Conservation (phyloP, 2,888 invertebrate species). For the Rhamphomyia laevipes region DNA sequence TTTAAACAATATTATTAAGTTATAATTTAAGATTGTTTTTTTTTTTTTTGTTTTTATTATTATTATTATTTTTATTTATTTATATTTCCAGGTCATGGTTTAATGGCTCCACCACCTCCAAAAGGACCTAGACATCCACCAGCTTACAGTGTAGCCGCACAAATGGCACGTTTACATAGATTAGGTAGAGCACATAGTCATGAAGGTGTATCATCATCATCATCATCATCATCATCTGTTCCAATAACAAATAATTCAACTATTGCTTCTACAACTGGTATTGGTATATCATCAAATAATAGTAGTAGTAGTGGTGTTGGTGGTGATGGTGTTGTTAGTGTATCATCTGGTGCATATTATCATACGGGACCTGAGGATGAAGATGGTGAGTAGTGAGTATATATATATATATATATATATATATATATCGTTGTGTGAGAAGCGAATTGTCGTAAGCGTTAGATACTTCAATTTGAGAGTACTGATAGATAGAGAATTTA, state of each 20-base stretch:
- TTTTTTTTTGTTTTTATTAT: background rate
- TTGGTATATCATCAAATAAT: background rate
- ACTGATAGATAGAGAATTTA: no score
- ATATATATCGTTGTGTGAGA: no score
- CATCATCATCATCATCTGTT: background rate
- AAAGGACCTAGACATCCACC: conserved; percentile 48
- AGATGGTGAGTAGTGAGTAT: background rate
- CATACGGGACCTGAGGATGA: background rate
- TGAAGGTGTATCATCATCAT: conserved; percentile 71
- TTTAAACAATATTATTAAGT: no score
- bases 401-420: no score
- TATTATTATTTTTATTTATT: no score
- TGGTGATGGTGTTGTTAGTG: background rate
- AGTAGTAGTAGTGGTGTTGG: background rate
- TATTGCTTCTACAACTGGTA: background rate
- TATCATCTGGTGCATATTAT: background rate
- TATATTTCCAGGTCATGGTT: conserved; percentile 6
- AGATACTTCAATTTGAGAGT: no score
- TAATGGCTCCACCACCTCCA: conserved; percentile 16
- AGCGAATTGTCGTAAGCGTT: no score
- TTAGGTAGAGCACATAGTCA: conserved; percentile 75
- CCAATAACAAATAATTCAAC: background rate
- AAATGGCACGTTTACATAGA: conserved; percentile 72
- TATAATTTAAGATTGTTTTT: no score
- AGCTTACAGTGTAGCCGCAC: conserved; percentile 74